These are phyloP conservation scores for Pungitius pungitius DNA, from an alignment of 2,113 vertebrate genomes.

Conservation along the genomic window DNA sequence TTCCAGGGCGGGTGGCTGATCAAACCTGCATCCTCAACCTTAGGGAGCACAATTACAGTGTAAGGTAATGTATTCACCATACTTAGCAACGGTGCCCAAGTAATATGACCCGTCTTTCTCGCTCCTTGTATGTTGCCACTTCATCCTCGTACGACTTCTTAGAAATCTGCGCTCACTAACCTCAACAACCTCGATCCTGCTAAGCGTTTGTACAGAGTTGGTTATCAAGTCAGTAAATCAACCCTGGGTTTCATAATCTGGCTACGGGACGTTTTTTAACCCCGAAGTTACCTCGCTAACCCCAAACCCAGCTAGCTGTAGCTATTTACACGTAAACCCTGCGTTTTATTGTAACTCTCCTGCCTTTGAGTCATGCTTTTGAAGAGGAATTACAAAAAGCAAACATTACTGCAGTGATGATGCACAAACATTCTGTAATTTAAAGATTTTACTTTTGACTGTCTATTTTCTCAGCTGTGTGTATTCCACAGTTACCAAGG, in stretches of 20 bases:
- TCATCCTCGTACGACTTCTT: not conserved
- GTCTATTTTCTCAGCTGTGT: conserved; percentile 10
- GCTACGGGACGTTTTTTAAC: not conserved
- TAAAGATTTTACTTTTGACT: not conserved
- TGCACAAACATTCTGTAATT: not conserved
- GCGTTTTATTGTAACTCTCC: not conserved
- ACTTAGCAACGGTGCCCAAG: not conserved
- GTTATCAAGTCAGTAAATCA: not conserved
- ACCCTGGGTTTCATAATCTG: not conserved
- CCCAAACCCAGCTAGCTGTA: not conserved
- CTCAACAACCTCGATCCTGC: not conserved
- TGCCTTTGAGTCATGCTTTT: not conserved
- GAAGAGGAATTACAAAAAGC: not conserved
- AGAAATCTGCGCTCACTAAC: not conserved
- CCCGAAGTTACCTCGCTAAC: not conserved
- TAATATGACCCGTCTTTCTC: not conserved
- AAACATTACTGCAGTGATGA: not conserved
- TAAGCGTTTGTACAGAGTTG: not conserved
- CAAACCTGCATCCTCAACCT: conserved; percentile 90
- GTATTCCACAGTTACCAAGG: not conserved
- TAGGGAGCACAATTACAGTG: not conserved
- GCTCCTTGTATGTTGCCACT: not conserved
- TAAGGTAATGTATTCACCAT: not conserved
- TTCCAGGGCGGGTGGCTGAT: conserved; percentile 94
- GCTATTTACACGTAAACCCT: not conserved